Conservation (phyloP, 2,888 invertebrate species). For the Charanyca ferruginea region DNA sequence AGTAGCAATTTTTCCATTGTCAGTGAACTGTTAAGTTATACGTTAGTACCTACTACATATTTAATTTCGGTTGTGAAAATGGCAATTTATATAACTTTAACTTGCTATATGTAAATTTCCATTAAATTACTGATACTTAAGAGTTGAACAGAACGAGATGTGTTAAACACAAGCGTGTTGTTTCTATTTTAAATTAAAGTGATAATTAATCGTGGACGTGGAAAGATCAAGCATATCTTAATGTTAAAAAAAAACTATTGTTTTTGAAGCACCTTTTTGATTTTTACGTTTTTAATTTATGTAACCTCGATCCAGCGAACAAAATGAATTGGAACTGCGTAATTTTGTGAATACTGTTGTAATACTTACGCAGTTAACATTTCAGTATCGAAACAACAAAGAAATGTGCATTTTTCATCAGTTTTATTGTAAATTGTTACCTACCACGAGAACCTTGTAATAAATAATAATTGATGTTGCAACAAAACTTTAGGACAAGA, state of each 20-base stretch:
- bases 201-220: constrained; percentile 75
- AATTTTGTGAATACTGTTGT: constrained; percentile 56
- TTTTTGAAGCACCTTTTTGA: constrained; percentile 54
- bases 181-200: constrained; percentile 81
- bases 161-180: constrained; percentile 88
- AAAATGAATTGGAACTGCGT: constrained; percentile 56
- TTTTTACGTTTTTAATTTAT: constrained; percentile 55
- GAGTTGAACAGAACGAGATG: constrained; percentile 83
- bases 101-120: constrained; percentile 87
- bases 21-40: constrained; percentile 86
- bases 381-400: constrained; percentile 52
- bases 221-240: constrained; percentile 83
- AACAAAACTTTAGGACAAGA: constrained; percentile 5
- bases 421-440: no score
- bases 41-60: constrained; percentile 87
- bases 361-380: constrained; percentile 59
- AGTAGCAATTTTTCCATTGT: constrained; percentile 79
- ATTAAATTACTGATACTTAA: constrained; percentile 84
- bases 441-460: constrained; percentile 10
- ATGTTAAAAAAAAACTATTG: constrained; percentile 56
- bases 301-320: constrained; percentile 53
- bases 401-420: constrained; percentile 28
- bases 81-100: constrained; percentile 89
- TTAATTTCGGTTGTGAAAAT: constrained; percentile 91
- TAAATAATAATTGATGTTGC: constrained; percentile 23